Evolutionary conservation across 2,113 vertebrate species (phyloP).

Genomic region (Tauraco erythrolophus): DNA sequence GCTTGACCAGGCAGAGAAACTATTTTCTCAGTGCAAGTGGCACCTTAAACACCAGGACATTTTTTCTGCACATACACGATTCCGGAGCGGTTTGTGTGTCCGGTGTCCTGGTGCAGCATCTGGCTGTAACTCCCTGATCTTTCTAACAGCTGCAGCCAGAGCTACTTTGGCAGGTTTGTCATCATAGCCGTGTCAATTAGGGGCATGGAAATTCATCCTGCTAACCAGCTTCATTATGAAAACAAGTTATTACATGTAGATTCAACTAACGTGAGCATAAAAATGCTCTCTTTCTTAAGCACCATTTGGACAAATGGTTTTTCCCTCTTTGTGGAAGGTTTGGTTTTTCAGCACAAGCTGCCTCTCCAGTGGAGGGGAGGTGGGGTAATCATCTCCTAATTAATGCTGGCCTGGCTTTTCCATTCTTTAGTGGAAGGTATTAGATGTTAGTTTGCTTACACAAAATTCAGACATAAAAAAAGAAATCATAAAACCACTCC

Average conservation of each 20-base stretch:
- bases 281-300: neutral
- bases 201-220: neutral
- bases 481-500: neutral
- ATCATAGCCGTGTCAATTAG: neutral
- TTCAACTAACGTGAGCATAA: neutral
- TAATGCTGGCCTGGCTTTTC: neutral
- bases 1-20: neutral
- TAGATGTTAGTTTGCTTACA: neutral
- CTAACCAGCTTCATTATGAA: neutral
- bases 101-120: fast-evolving
- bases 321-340: neutral
- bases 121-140: neutral
- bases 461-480: neutral
- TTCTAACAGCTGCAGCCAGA: neutral
- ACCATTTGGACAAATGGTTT: neutral
- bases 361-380: neutral
- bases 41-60: neutral
- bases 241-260: neutral
- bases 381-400: neutral
- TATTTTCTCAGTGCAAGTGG: neutral
- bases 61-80: neutral
- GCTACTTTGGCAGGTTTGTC: neutral
- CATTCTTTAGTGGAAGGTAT: neutral
- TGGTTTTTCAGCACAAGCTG: neutral
- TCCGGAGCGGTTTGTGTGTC: neutral